Evolutionary conservation across 2,113 vertebrate species (phyloP).

Genomic region (Hippocampus zosterae): DNA sequence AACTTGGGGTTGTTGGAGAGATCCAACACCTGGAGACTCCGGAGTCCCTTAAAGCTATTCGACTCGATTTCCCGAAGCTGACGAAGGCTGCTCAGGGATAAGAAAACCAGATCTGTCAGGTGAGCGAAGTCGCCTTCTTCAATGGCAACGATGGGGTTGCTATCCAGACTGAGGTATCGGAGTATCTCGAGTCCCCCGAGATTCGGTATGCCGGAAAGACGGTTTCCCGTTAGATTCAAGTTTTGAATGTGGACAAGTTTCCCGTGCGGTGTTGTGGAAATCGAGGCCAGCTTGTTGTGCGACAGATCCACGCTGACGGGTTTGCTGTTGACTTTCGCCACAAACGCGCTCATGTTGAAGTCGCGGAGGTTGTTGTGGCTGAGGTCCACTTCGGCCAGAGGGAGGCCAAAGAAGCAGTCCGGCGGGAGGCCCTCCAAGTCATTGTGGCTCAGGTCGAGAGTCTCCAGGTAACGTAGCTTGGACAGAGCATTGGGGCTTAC

Average conservation of each 20-base stretch:
- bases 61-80: constrained; percentile 72
- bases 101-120: constrained; percentile 79
- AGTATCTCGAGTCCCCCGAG: constrained; percentile 77
- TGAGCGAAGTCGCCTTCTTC: constrained; percentile 73
- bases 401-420: constrained; percentile 80
- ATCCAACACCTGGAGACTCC: constrained; percentile 84
- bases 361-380: constrained; percentile 84
- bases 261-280: constrained; percentile 46
- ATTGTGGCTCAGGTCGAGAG: constrained; percentile 91
- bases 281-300: constrained; percentile 74
- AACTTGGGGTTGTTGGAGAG: constrained; percentile 82
- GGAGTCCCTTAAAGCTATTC: constrained; percentile 76
- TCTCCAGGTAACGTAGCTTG: constrained; percentile 90
- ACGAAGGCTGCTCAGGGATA: constrained; percentile 80
- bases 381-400: constrained; percentile 84
- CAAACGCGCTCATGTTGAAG: constrained; percentile 76
- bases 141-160: constrained; percentile 76
- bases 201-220: constrained; percentile 68
- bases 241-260: constrained; percentile 77
- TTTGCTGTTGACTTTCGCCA: constrained; percentile 76
- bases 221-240: constrained; percentile 84
- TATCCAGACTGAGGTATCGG: constrained; percentile 84
- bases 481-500: constrained; percentile 78
- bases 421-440: constrained; percentile 74
- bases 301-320: constrained; percentile 85